Percentiles rank a stretch among this genome's conserved stretches.
Evolutionary conservation across 2,888 invertebrate species (phyloP).

Genomic region (Fragum fragum): DNA sequence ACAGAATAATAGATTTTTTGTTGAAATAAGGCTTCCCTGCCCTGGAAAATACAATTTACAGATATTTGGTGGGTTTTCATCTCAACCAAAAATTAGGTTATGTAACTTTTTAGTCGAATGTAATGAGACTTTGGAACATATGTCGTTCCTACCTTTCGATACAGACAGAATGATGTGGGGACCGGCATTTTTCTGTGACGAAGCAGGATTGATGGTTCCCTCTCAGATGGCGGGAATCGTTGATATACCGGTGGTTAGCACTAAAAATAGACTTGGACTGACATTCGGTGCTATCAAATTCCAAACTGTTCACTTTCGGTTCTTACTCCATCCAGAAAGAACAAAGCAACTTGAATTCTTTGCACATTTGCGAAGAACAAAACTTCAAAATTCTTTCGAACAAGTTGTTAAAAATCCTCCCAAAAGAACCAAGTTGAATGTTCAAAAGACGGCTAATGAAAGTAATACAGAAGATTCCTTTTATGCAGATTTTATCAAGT

Average conservation of each 20-base stretch:
- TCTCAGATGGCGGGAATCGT: conserved; percentile 50
- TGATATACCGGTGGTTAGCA: neutral
- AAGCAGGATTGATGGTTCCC: conserved; percentile 48
- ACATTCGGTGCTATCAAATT: neutral
- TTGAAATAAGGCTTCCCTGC: conserved; percentile 56
- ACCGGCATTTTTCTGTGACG: conserved; percentile 44
- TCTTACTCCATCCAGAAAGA: conserved; percentile 42
- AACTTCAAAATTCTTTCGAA: neutral
- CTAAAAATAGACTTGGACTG: neutral
- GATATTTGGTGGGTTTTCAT: conserved; percentile 44
- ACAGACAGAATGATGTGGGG: conserved; percentile 57
- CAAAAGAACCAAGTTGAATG: neutral
- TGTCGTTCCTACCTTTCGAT: conserved; percentile 37
- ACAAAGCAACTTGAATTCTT: conserved; percentile 37
- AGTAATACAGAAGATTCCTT: conserved; percentile 24
- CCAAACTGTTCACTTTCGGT: neutral
- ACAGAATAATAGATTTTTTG: conserved; percentile 47
- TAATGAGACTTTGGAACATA: conserved; percentile 3
- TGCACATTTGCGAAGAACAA: conserved; percentile 27
- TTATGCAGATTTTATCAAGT: conserved; percentile 21
- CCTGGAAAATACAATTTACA: conserved; percentile 53
- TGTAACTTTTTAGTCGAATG: conserved; percentile 39
- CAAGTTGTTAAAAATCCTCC: neutral
- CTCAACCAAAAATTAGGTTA: conserved; percentile 26
- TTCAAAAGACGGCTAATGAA: conserved; percentile 11